These are phyloP conservation scores for Capreolus pygargus DNA, from an alignment of 2,113 vertebrate species.

Conservation along the genomic window DNA sequence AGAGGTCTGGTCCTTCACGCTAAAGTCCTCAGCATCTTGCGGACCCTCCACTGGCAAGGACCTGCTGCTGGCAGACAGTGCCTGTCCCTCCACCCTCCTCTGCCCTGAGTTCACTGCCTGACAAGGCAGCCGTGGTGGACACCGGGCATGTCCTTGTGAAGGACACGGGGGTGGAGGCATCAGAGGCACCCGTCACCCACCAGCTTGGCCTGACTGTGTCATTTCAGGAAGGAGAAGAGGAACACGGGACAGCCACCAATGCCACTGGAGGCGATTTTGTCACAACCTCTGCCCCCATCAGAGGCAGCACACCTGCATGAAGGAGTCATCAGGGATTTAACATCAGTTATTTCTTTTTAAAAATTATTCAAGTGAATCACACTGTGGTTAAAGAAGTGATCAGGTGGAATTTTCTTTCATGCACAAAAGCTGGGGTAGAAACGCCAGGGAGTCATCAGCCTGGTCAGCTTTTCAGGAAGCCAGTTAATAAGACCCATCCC, in stretches of 20 bases:
- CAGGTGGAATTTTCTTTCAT: not conserved
- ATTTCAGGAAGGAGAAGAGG: constrained; percentile 76
- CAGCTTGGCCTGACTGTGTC: constrained; percentile 82
- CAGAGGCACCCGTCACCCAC: constrained; percentile 72
- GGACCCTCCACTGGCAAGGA: constrained; percentile 67
- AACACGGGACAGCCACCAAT: constrained; percentile 74
- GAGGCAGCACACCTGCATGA: not conserved
- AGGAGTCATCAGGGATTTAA: not conserved
- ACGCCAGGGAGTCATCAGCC: not conserved
- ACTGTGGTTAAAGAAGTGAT: not conserved
- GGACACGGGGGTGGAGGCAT: constrained; percentile 43
- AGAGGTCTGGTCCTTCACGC: constrained; percentile 57
- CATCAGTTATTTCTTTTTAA: not conserved
- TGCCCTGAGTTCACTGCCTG: constrained; percentile 65
- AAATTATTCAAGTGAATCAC: not conserved
- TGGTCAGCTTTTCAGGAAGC: not conserved
- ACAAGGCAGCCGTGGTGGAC: constrained; percentile 70
- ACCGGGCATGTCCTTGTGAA: constrained; percentile 79
- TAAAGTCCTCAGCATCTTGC: constrained; percentile 41
- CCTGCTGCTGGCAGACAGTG: constrained; percentile 54
- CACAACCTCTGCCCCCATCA: constrained; percentile 10
- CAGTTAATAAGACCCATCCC: not conserved
- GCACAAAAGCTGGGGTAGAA: not conserved
- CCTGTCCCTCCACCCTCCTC: not conserved
- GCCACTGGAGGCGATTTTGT: constrained; percentile 84